phyloP scores from a whole-genome alignment of 1,140 invertebrate species.

The Stenopsyche tienmushanensis region DNA sequence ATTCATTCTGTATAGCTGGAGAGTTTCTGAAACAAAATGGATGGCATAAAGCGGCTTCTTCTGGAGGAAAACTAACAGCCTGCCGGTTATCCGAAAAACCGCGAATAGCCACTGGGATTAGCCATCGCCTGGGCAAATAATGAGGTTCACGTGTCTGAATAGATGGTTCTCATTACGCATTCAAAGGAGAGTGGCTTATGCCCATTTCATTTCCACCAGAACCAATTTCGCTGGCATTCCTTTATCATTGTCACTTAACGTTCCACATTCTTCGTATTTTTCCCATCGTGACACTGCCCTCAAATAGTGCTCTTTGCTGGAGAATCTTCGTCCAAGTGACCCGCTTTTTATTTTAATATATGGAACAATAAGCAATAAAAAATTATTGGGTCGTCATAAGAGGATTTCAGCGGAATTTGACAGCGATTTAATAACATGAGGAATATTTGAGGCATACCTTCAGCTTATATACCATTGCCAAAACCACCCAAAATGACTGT shows the following conservation, averaged over 20 bases:
- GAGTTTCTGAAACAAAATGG: background rate
- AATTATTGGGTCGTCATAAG: no score
- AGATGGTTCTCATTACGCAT: constrained; percentile 23
- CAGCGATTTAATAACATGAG: no score
- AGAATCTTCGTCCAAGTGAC: no score
- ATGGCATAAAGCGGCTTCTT: background rate
- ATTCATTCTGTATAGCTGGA: background rate
- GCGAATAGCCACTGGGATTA: background rate
- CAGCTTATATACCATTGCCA: no score
- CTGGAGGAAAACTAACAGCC: background rate
- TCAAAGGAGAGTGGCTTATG: constrained; percentile 16
- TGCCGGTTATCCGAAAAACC: no score
- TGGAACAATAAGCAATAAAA: no score
- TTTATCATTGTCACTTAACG: constrained; percentile 25
- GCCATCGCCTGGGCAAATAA: background rate
- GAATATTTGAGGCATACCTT: no score
- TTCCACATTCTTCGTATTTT: constrained; percentile 5
- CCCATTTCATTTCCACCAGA: constrained; percentile 15
- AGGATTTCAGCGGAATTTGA: no score
- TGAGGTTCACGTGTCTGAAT: constrained; percentile 14
- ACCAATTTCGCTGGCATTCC: constrained; percentile 23
- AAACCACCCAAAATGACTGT: no score
- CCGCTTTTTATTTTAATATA: no score
- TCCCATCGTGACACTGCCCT: constrained; percentile 3
- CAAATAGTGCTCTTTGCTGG: background rate